Evolutionary conservation across 1,140 invertebrate species (phyloP).

Genomic region (Leptopilina boulardi): DNA sequence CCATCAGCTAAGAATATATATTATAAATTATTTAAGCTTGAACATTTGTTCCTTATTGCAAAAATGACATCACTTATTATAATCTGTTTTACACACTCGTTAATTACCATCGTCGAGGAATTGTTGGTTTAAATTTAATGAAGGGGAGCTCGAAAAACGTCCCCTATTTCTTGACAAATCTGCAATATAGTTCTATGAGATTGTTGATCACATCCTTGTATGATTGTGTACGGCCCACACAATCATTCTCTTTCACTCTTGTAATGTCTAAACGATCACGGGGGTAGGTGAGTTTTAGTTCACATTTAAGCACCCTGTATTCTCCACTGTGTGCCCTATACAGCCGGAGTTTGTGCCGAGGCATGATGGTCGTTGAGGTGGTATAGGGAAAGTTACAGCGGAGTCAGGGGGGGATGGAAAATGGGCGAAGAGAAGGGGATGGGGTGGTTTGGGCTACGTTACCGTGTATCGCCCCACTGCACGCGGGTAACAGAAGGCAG

Average conservation of each 20-base stretch:
- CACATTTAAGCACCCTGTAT: conserved; percentile 52
- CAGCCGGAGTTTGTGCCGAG: conserved; percentile 45
- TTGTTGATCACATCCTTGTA: conserved; percentile 14
- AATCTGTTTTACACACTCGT: conserved; percentile 14
- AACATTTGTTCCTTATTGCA: neutral
- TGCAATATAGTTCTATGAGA: conserved; percentile 1
- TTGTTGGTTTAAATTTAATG: conserved; percentile 14
- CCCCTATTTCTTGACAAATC: conserved; percentile 13
- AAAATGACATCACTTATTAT: neutral
- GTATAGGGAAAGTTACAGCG: neutral
- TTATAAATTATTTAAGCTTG: too few relatives aligned
- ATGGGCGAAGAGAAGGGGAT: conserved; percentile 40
- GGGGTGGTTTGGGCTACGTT: conserved; percentile 37
- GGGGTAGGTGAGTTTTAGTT: conserved; percentile 29
- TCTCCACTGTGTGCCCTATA: conserved; percentile 52
- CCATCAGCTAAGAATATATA: too few relatives aligned
- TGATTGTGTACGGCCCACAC: conserved; percentile 22
- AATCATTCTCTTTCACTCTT: neutral
- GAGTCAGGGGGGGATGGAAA: neutral
- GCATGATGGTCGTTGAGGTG: conserved; percentile 47
- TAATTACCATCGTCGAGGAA: conserved; percentile 37
- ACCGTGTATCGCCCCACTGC: conserved; percentile 70
- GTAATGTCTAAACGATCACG: conserved; percentile 43
- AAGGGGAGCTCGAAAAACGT: neutral
- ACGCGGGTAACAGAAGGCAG: conserved; percentile 76